Evolutionary conservation across 2,888 invertebrate genomes (phyloP), one percentile per base, ranked within the genome.

Genomic region (Coleophora flavipennella): DNA sequence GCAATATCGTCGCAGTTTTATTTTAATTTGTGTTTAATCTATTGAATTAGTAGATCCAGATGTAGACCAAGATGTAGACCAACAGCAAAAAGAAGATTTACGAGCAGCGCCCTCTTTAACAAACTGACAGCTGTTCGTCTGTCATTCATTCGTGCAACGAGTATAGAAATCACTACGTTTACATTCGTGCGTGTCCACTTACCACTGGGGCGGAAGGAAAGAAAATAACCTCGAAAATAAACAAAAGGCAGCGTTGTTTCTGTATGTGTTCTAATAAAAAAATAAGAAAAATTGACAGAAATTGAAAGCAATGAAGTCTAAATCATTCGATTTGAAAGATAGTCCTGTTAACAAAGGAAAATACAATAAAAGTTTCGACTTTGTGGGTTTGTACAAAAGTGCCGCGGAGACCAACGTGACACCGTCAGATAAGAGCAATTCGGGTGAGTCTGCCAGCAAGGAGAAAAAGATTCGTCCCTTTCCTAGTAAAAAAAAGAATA

Each of bases 301-400:
- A 32, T 12, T n/a, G n/a, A 46, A 33, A 36, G 52, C 44, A 44
- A 74, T 70, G 75, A 72, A 72, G 49, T 67, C 72, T 0, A 74
- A 69, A 46, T 62, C 66, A 26, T 55, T 63, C 42, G 55, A 65
- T 42, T 40, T 58, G 1, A 53, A 55, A 31, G 50, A 51, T 35
- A 46, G 44, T 35, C 33, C 55, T 13, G 33, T 39, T 13, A 58
- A 59, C 11, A 58, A 50, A 29, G 49, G 40, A 2, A 61, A 61
- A 46, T 46, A 47, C 27, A 64, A 63, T 40, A 67, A 63, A 54
- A 59, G 64, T 20, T 61, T 63, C 34, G 72, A 77, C 34, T 81
- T 76, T 57, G 51, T 67, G 25, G 57, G 63, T 39, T 55, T 67
- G 29, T 81, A 81, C 44, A 70, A 67, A 63, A 59, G 65, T 42